These are phyloP conservation scores for Drosophila mulleri DNA, from an alignment of 2,888 invertebrate species.

Conservation along the genomic window DNA sequence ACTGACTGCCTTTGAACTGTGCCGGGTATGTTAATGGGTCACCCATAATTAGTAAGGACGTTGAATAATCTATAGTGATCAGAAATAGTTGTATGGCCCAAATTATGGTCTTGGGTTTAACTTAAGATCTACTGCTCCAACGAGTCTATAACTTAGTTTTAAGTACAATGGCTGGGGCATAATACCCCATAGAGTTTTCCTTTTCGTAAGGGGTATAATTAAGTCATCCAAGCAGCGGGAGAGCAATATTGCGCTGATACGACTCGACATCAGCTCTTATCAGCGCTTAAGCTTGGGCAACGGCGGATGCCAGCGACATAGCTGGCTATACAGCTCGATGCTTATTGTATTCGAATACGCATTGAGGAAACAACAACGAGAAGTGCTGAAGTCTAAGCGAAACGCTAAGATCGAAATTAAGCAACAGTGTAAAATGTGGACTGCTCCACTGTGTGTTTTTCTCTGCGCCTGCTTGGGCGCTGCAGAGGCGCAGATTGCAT, in stretches of 20 bases:
- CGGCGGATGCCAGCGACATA: conserved; percentile 47
- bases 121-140: neutral
- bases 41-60: too few relatives aligned
- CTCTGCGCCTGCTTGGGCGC: conserved; percentile 24
- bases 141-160: neutral
- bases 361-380: conserved; percentile 30
- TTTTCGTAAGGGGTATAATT: conserved; percentile 20
- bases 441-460: conserved; percentile 28
- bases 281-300: conserved; percentile 39
- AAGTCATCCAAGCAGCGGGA: conserved; percentile 46
- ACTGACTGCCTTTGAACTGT: neutral
- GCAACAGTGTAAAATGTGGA: conserved; percentile 26
- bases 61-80: too few relatives aligned
- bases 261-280: conserved; percentile 47
- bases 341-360: conserved; percentile 42
- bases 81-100: too few relatives aligned
- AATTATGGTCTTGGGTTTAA: neutral
- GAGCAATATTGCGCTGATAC: conserved; percentile 56
- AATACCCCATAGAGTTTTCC: neutral
- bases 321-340: conserved; percentile 12
- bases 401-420: neutral
- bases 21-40: too few relatives aligned
- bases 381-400: neutral
- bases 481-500: conserved; percentile 64
- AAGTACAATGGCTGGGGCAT: too few relatives aligned